phyloP scores from a whole-genome alignment of 2,888 invertebrate species.

The Furcula furcula region DNA sequence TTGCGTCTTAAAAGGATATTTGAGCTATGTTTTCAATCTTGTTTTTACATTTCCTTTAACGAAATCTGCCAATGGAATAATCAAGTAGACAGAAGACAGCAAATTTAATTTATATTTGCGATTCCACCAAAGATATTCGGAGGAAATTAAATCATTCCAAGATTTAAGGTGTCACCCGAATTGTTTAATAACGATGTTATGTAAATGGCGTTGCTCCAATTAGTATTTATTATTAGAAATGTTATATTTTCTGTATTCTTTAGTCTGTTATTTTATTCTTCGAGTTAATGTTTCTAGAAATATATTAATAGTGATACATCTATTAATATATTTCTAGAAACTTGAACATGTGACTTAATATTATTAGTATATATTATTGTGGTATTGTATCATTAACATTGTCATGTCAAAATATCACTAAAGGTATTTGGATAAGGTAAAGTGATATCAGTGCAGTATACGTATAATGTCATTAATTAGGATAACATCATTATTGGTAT shows the following conservation, averaged over 20 bases:
- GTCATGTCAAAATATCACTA: too few species aligned
- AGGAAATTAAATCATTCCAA: conserved; percentile 53
- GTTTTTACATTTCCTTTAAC: conserved; percentile 24
- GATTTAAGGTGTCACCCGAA: conserved; percentile 40
- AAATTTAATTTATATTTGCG: conserved; percentile 55
- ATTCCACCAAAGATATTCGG: conserved; percentile 38
- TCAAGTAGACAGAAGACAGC: conserved; percentile 44
- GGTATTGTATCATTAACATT: too few species aligned
- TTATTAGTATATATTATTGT: too few species aligned
- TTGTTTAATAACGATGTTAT: conserved; percentile 30
- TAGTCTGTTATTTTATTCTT: neutral
- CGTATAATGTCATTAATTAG: too few species aligned
- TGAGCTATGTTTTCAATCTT: conserved; percentile 24
- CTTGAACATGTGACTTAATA: too few species aligned
- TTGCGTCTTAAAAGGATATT: conserved; percentile 4
- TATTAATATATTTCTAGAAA: too few species aligned
- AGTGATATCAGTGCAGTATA: too few species aligned
- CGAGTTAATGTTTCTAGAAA: too few species aligned
- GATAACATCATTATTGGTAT: too few species aligned
- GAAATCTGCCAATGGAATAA: conserved; percentile 45
- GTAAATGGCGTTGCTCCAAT: conserved; percentile 17
- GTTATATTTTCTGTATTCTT: conserved; percentile 9
- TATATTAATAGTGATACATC: too few species aligned
- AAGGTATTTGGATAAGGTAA: too few species aligned
- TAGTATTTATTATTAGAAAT: conserved; percentile 25